These are phyloP conservation scores for Metaphire vulgaris DNA, from an alignment of 1,140 invertebrate species.

Conservation along the genomic window DNA sequence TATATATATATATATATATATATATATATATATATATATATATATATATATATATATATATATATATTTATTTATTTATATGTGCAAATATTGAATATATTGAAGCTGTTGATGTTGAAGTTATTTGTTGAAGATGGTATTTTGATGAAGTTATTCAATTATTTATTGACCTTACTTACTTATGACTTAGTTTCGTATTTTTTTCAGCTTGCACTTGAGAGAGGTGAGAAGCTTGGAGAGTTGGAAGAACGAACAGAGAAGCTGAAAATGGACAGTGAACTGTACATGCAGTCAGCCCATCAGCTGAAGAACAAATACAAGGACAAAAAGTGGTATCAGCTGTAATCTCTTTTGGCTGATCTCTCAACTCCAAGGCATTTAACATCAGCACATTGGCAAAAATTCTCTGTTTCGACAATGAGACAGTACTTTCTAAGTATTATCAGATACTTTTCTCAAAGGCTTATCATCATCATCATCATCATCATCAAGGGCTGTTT, in stretches of 20 bases:
- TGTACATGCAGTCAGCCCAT: constrained; percentile 77
- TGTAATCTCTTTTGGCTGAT: constrained; percentile 32
- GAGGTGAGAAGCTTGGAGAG: constrained; percentile 85
- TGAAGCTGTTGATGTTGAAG: too few relatives aligned
- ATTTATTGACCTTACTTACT: too few relatives aligned
- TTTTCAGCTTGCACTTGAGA: constrained; percentile 60
- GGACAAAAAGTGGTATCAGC: constrained; percentile 53
- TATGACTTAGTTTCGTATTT: background rate
- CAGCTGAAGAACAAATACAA: constrained; percentile 59
- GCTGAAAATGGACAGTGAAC: constrained; percentile 84
- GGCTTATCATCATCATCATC: background rate
- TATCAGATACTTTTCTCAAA: background rate
- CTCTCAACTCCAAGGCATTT: background rate
- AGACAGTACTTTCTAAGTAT: background rate
- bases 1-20: too few relatives aligned
- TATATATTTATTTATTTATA: too few relatives aligned
- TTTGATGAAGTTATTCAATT: too few relatives aligned
- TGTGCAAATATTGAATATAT: too few relatives aligned
- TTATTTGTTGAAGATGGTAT: too few relatives aligned
- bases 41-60: too few relatives aligned
- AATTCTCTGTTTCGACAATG: background rate
- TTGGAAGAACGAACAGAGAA: constrained; percentile 83
- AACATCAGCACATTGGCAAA: background rate
- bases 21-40: too few relatives aligned
- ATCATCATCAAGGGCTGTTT: too few relatives aligned